Evolutionary conservation across 2,113 vertebrate species (phyloP).

Genomic region (Meleagris gallopavo): DNA sequence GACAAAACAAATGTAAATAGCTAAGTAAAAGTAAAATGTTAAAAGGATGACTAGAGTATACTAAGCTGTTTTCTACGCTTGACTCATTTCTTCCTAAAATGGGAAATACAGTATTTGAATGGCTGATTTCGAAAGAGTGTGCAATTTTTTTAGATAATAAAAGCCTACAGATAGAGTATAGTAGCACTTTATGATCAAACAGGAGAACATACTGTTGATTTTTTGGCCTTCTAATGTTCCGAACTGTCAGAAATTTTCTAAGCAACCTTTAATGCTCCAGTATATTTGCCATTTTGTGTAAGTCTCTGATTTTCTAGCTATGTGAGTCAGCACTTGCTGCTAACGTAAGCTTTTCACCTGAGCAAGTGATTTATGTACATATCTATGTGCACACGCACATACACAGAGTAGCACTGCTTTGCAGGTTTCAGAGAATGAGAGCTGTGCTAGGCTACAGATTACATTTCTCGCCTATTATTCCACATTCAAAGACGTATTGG

Average conservation of each 20-base stretch:
- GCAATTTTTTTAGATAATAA: conserved; percentile 61
- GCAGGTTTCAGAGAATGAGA: not conserved
- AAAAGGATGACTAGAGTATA: conserved; percentile 16
- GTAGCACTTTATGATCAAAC: conserved; percentile 2
- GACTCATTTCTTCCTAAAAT: conserved; percentile 53
- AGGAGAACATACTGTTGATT: conserved; percentile 51
- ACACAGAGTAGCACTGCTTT: not conserved
- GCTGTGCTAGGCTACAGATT: not conserved
- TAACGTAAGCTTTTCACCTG: conserved; percentile 54
- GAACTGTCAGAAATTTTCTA: conserved; percentile 60
- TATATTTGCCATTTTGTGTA: conserved; percentile 60
- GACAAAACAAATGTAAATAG: not conserved
- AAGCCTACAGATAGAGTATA: not conserved
- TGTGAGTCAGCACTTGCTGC: not conserved
- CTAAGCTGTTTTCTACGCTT: conserved; percentile 21
- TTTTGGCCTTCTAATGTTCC: conserved; percentile 69
- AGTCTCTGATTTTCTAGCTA: conserved; percentile 29
- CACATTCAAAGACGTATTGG: not conserved
- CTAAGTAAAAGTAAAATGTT: not conserved
- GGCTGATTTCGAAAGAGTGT: conserved; percentile 34
- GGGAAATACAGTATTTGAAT: not conserved
- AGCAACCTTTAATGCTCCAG: conserved; percentile 63
- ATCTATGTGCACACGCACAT: not conserved
- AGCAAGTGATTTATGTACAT: not conserved
- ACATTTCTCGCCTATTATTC: not conserved